Base-by-base conservation (phyloP, 2,113 vertebrate species). In the Onychostruthus taczanowskii region DNA sequence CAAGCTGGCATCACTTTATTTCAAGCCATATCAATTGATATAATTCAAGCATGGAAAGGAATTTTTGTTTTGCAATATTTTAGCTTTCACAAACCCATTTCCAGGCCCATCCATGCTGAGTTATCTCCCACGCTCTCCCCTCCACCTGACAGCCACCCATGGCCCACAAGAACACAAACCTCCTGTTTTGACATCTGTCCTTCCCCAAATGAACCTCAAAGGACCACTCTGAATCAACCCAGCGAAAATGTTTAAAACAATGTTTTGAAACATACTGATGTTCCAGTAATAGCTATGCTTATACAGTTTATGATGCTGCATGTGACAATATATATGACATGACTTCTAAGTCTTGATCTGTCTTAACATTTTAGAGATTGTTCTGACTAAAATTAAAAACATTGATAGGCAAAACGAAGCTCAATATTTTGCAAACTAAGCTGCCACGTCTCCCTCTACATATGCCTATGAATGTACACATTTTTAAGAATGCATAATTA, bases 401-500 rank as follows among this genome's bases (percentile, higher is more conserved):
- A 81, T 0, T 31, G 90, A 79, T 2, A 94, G 92, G 74, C 82
- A 92, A 90, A 94, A 77, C 0, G 1, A 93, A 90, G 67, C 64
- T 91, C 63, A 44, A 66, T 41, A 94, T 91, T 93, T 94, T 96
- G 95, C 94, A 97, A 95, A 95, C 77, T 81, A 33, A 81, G 72
- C 67, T 90, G 78, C 82, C 72, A 82, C 75, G 81, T 73, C 84
- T 97, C 62, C 28, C 35, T 81, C 84, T 79, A 73, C 78, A 93
- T 93, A 95, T 91, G 93, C 5, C 9, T 66, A 76, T 11, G 66
- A 89, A 96, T 19, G 81, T 52, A 89, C 74, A 93, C 81, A 85
- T 63, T 94, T 84, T 89, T 58, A 83, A 95, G 84, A 84, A 83
- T 90, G 90, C 75, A 91, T 93, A 95, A 94, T 88, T 94, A 95